A percentile compares a stretch with the other conserved stretches of the same genome.
These are phyloP conservation scores for Sinocyclocheilus rhinocerous DNA, from an alignment of 2,113 vertebrate species.

Conservation along the genomic window DNA sequence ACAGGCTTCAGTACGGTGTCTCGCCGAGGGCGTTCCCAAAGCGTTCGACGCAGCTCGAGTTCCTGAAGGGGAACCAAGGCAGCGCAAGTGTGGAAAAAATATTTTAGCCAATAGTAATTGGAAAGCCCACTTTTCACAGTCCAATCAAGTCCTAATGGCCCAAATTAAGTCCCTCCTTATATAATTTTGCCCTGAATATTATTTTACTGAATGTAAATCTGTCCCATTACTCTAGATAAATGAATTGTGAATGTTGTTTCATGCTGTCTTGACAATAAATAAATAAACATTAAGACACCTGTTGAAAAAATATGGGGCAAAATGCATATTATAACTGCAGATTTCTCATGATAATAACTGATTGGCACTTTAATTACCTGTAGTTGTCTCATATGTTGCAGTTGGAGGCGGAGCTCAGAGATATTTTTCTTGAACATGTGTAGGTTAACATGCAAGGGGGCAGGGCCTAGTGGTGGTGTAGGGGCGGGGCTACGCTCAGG, in stretches of 20 bases:
- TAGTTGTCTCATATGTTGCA: constrained; percentile 91
- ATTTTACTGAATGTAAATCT: neutral
- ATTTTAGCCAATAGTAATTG: no score
- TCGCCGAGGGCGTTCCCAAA: no score
- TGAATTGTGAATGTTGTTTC: neutral
- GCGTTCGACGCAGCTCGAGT: no score
- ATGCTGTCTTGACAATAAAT: neutral
- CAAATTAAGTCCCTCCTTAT: no score
- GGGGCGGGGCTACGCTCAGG: constrained; percentile 67
- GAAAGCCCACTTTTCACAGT: no score
- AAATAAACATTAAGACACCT: neutral
- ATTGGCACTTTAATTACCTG: constrained; percentile 78
- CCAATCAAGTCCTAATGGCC: no score
- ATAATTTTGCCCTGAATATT: neutral
- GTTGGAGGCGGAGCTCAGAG: constrained; percentile 87
- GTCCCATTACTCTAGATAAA: neutral
- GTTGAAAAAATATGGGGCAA: neutral
- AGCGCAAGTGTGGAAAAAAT: no score
- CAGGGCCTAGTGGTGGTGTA: constrained; percentile 44
- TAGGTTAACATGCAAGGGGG: constrained; percentile 82
- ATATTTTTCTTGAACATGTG: constrained; percentile 85
- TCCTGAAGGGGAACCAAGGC: no score
- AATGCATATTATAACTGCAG: neutral
- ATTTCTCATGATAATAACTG: neutral
- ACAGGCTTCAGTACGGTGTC: no score